Base-by-base conservation (phyloP, 2,797 vertebrate species). In the Orestias chungarensis region DNA sequence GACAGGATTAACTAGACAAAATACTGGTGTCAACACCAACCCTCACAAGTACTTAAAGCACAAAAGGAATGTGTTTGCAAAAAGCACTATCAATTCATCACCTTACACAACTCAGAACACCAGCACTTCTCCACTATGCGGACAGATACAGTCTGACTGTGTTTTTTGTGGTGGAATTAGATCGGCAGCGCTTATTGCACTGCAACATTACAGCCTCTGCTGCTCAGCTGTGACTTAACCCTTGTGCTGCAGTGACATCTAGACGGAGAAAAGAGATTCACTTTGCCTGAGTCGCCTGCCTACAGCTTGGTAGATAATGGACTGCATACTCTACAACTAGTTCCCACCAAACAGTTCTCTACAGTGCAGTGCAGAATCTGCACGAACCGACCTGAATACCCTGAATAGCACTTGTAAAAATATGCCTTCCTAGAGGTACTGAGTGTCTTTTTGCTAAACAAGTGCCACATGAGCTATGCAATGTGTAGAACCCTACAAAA, bases 381-480 rank as follows among this genome's bases (percentile, higher is more conserved):
- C 93, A 93, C 93, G 91, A 89, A 91, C 93, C 94, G 92, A 94
- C 96, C 96, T 92, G 96, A 97, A 96, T 95, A 94, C 87, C 93
- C 95, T 94, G 86, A 94, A 93, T 94, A 97, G 96, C 97, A 96
- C 96, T 98, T 97, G 96, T 96, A 93, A 94, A 95, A 95, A 61
- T 95, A 95, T 95, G 96, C 96, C 96, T 97, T 97, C 93, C 93
- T 93, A 95, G 95, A 95, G 96, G 95, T 94, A 95, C 93, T 88
- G 91, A 95, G 96, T 93, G 94, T 95, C 94, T 92, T 94, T 92
- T 89, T 33, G 61, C 89, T 90, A 94, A 88, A 93, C 94, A 96
- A 95, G 97, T 96, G 96, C 96, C 96, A 95, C 94, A 92, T 94
- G 95, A 99, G 95, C 97, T 98, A 99, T 98, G 97, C 98, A 98